Conservation (phyloP, 2,113 vertebrate genomes). For the Parus major region DNA sequence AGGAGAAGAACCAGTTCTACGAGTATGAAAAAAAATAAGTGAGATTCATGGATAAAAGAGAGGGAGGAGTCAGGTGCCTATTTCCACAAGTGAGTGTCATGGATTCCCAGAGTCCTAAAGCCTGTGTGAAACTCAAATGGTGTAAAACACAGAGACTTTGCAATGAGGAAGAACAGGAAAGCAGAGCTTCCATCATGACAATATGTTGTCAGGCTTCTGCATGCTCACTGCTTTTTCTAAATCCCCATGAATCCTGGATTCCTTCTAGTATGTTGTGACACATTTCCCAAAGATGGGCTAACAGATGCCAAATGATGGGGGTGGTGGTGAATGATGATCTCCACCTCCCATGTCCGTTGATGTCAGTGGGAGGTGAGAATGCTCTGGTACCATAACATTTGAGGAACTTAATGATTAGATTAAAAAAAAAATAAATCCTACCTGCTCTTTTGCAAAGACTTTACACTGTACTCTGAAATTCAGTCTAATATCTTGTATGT, state of each 20-base stretch:
- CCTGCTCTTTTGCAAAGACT: background rate
- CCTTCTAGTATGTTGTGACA: background rate
- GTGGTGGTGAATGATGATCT: background rate
- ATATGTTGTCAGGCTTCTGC: background rate
- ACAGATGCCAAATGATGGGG: accelerated
- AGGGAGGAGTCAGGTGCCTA: background rate
- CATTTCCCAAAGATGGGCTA: background rate
- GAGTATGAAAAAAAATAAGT: background rate
- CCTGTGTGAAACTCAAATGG: background rate
- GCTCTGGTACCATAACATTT: background rate
- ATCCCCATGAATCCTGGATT: background rate
- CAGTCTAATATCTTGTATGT: background rate
- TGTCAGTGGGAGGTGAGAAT: background rate
- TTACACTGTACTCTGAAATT: background rate
- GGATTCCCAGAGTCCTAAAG: background rate
- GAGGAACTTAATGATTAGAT: background rate
- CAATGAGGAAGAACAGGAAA: background rate
- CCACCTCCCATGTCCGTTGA: background rate
- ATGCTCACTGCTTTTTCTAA: background rate
- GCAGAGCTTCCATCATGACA: accelerated
- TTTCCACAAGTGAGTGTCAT: background rate
- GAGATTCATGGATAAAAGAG: background rate
- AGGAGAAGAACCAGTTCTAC: background rate
- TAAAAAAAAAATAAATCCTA: background rate
- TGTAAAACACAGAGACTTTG: background rate